phyloP scores from a whole-genome alignment of 1,140 invertebrate genomes.

The Drosophila navojoa region DNA sequence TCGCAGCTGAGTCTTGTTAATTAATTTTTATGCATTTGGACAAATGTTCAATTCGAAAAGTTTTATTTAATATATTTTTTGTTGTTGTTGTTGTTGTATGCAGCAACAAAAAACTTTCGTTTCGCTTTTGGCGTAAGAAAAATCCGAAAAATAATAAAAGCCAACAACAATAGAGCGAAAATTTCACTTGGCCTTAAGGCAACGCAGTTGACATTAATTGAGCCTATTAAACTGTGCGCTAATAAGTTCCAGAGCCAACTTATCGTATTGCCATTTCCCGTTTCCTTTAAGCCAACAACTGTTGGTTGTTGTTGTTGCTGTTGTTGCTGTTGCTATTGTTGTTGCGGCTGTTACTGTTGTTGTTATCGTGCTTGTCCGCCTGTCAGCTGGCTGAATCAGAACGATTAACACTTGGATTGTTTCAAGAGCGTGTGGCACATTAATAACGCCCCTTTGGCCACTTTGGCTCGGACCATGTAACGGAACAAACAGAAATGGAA shows the following conservation, averaged over 20 bases:
- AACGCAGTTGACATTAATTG: slow-evolving; percentile 75
- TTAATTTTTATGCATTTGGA: slow-evolving; percentile 80
- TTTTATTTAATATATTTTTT: slow-evolving; percentile 28
- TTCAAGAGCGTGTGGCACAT: slow-evolving; percentile 43
- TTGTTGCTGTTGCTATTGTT: slow-evolving; percentile 20
- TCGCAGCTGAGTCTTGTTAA: slow-evolving; percentile 56
- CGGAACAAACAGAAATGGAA: neutral
- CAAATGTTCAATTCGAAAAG: slow-evolving; percentile 73
- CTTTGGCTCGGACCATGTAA: slow-evolving; percentile 4
- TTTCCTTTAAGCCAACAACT: slow-evolving; percentile 14
- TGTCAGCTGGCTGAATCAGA: slow-evolving; percentile 61
- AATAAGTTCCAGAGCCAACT: slow-evolving; percentile 68
- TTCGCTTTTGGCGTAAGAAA: slow-evolving; percentile 51
- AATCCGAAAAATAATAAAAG: slow-evolving; percentile 33
- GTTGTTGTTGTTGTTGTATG: neutral
- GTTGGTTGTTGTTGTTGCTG: neutral
- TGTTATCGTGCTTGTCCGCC: slow-evolving; percentile 63
- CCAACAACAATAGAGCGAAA: slow-evolving; percentile 4
- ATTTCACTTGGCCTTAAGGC: slow-evolving; percentile 39
- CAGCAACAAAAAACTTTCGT: slow-evolving; percentile 65
- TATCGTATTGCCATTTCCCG: slow-evolving; percentile 44
- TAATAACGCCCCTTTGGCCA: slow-evolving; percentile 42
- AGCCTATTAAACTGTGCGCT: slow-evolving; percentile 72
- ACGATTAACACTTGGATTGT: slow-evolving; percentile 72
- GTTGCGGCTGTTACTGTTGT: slow-evolving; percentile 20